phyloP scores from a whole-genome alignment of 2,888 invertebrate species.

The Hirtodrosophila trivittata region DNA sequence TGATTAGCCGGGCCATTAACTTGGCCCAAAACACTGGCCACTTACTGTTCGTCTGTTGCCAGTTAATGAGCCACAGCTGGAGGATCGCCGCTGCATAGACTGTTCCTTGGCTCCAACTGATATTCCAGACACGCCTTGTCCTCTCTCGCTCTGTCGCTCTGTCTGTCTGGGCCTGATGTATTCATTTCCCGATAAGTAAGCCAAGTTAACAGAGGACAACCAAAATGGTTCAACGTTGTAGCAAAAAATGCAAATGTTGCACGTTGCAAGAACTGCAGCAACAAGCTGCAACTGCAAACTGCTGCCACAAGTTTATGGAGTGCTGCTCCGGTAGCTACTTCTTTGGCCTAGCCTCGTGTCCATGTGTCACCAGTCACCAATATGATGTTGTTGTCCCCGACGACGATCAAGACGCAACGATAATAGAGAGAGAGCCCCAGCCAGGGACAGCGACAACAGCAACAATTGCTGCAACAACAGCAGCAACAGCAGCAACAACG shows the following conservation, averaged over 20 bases:
- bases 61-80: constrained; percentile 6
- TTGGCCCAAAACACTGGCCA: constrained; percentile 21
- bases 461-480: constrained; percentile 4
- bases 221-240: constrained; percentile 40
- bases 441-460: constrained; percentile 17
- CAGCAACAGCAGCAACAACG: constrained; percentile 18
- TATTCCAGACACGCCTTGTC: no score
- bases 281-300: constrained; percentile 28
- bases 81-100: background rate
- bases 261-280: constrained; percentile 42
- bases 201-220: constrained; percentile 21
- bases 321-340: constrained; percentile 35
- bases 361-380: constrained; percentile 77
- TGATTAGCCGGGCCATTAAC: constrained; percentile 74
- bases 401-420: constrained; percentile 63
- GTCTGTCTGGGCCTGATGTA: constrained; percentile 57
- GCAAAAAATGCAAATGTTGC: constrained; percentile 74
- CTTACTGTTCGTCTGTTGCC: background rate
- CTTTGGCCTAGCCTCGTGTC: constrained; percentile 56
- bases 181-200: constrained; percentile 61
- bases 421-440: constrained; percentile 60
- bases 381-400: constrained; percentile 66
- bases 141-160: no score
- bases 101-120: no score
- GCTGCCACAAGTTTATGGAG: constrained; percentile 65